Evolutionary conservation across 2,888 invertebrate genomes (phyloP), one percentile per base, ranked within the genome.

Genomic region (Drosophila atripex): DNA sequence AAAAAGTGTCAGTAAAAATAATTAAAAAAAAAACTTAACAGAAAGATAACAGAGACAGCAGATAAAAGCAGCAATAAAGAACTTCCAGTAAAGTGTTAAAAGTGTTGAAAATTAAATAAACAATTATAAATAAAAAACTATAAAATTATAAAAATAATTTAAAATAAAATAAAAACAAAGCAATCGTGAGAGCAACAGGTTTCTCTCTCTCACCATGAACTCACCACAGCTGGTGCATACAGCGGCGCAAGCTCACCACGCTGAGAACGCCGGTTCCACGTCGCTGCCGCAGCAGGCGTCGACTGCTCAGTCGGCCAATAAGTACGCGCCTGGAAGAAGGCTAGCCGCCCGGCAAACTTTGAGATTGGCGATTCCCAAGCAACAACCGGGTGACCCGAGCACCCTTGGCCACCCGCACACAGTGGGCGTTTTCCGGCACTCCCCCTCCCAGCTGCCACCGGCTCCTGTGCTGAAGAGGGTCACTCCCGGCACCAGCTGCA

Each of bases 281-380:
- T 16, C 51, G 47, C 64, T 64, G 39, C 53, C 75, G 38, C 72
- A 60, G 64, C 21, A 68, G 49, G 12, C 77, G 54, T 8, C 75
- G 41, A 4, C 73, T 64, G 47, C 80, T 45, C n/a, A 72, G n/a
- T 8, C 72, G 25, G 71, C 75, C 30, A 89, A 85, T 88, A 89
- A 90, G 74, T 89, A 89, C 79, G 90, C 91, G 90, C 91, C 91
- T 88, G 89, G 91, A 87, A 91, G 91, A 85, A 89, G 91, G 64
- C 90, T 91, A 77, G 91, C 91, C 23, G 91, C 91, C 1, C 78
- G 91, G 8, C 91, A 91, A 76, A 91, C 91, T 12, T 69, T 91
- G 18, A 90, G 91, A 2, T 76, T 91, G 71, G 91, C 91, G 12
- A 91, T 91, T 82, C 91, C 91, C 51, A 91, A 91, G 63, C 88